Evolutionary conservation across 2,888 invertebrate species (phyloP), one percentile per base, ranked within the genome.

Genomic region (Frankliniella intonsa): DNA sequence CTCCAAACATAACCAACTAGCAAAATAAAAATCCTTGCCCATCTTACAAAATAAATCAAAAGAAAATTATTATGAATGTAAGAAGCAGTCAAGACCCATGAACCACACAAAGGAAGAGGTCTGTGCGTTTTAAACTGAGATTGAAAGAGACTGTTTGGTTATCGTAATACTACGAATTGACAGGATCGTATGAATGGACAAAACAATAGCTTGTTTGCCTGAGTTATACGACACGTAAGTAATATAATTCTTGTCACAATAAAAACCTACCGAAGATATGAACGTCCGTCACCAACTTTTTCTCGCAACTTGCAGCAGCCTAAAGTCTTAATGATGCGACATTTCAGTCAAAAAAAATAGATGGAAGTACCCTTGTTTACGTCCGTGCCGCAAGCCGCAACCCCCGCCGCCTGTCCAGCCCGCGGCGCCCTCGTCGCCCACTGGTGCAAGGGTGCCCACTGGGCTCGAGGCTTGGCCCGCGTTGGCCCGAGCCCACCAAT

Each of bases 391-490:
- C 19, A 38, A 38, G 38, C 38, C 38, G 38, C 38, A 55, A 38
- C 17, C 55, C 19, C 17, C 55, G 55, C 55, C 17, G 55, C 55
- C 55, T 55, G 55, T 12, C 55, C 55, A 14, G 55, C 14, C 55
- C 69, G 69, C 12, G 12, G 69, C 69, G 69, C 69, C 69, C 69
- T 76, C 69, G 69, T 76, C 69, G 69, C 69, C 69, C 69, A 76
- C 69, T 76, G 69, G 69, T 38, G 38, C 38, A 38, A 38, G 38
- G 38, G 38, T 38, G 38, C 38, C 38, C 38, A 38, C 38, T 38
- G 38, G 38, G 38, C 38, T 38, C 38, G 38, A 38, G 38, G 69
- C 69, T 62, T 17, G 62, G 17, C 62, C 62, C 25, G 22, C 69
- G 69, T 19, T 14, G 55, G 17, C 19, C 19, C 25, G 69, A 22